Evolutionary conservation across 1,140 invertebrate genomes (phyloP), one percentile per base, ranked within the genome.

Genomic region (Macrotrachela quadricornifera): DNA sequence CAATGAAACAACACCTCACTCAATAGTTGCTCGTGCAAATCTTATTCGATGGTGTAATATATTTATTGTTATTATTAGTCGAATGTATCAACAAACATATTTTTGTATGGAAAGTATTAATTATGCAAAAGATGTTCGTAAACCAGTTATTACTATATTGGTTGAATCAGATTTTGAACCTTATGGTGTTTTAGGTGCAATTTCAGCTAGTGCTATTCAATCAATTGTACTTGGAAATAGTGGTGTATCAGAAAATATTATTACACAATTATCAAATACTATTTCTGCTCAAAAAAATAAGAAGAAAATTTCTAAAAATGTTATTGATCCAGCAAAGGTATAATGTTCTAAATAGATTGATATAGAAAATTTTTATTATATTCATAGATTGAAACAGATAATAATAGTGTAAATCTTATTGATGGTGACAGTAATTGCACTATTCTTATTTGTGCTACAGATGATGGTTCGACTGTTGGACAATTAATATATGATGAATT

Each of bases 51-150:
- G 21, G 21, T 54, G 45, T 21, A 46, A 41, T 49, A 14, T 50
- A 14, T 48, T 54, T 37, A 54, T 54, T 15, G 21, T 49, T 16
- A 6, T 54, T 8, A 39, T 15, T 14, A 36, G 18, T n/a, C 37
- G 41, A 1, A 44, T 13, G 10, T 54, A 48, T 37, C 46, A 50
- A 44, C 14, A 16, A n/a, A 16, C 17, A 18, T 10, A 18, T 6
- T 46, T n/a, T 37, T 50, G 46, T 38, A 54, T 54, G 53, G 53
- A 54, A 42, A 8, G 30, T 2, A 10, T 51, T 6, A 48, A 54
- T 15, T 50, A 30, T 39, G 44, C 46, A 3, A 44, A 38, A 21
- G 48, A 50, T 36, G 1, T 41, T 6, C 51, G 51, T n/a, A 54
- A 50, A 43, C 6, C 30, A 36, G 15, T 54, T 16, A 15, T 54